Conservation (phyloP, 2,113 vertebrate species). For the Paracanthobrama guichenoti region DNA sequence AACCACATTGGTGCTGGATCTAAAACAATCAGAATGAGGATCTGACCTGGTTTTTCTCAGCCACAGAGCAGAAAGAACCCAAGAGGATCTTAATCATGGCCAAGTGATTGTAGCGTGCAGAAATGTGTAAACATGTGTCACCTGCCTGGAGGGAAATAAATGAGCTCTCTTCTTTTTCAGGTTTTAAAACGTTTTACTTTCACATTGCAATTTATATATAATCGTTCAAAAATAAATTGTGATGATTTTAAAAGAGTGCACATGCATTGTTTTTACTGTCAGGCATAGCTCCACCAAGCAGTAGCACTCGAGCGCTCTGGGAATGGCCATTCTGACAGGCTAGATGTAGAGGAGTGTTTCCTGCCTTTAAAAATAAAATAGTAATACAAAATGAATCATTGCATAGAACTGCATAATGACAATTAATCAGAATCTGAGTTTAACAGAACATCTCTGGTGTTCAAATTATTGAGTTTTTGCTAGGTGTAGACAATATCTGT, state of each 20-base stretch:
- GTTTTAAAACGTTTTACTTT: not conserved
- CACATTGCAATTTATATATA: not conserved
- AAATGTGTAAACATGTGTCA: slow-evolving; percentile 89
- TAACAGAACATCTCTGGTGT: not conserved
- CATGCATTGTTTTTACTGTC: slow-evolving; percentile 89
- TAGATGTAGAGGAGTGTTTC: slow-evolving; percentile 90
- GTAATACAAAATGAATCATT: not conserved
- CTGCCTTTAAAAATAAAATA: slow-evolving; percentile 75
- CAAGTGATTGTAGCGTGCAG: slow-evolving; percentile 89
- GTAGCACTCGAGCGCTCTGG: slow-evolving; percentile 81
- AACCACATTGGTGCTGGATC: not conserved
- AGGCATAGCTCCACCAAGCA: slow-evolving; percentile 83
- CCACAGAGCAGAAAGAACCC: slow-evolving; percentile 83
- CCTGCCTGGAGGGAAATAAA: slow-evolving; percentile 79
- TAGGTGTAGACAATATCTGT: not conserved
- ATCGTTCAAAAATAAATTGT: not conserved
- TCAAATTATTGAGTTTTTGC: not conserved
- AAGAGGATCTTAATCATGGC: slow-evolving; percentile 86
- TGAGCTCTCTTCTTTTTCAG: slow-evolving; percentile 35
- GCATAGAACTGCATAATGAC: not conserved
- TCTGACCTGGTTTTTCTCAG: slow-evolving; percentile 91
- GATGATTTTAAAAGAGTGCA: slow-evolving; percentile 42
- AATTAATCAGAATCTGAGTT: not conserved
- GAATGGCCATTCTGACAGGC: slow-evolving; percentile 90
- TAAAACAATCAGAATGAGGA: slow-evolving; percentile 32